phyloP scores from a whole-genome alignment of 2,888 invertebrate genomes.

The Volucella inanis region DNA sequence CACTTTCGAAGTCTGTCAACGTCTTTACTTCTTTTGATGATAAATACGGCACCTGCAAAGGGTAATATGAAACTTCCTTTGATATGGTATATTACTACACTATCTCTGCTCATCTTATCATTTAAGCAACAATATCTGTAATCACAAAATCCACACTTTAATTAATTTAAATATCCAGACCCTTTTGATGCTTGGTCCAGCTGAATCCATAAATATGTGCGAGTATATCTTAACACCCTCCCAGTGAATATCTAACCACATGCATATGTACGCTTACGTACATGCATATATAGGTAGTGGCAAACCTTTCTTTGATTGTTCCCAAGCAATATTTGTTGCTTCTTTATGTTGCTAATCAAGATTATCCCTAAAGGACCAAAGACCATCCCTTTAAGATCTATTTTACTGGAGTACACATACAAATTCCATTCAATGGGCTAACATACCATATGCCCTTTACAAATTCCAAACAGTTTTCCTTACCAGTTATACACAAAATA shows the following conservation, averaged over 20 bases:
- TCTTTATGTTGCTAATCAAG: slow-evolving; percentile 21
- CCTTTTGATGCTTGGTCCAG: neutral
- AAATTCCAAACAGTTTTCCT: slow-evolving; percentile 12
- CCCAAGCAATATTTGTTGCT: slow-evolving; percentile 8
- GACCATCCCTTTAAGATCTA: slow-evolving; percentile 5
- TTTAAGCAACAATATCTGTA: slow-evolving; percentile 1
- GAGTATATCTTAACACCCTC: neutral
- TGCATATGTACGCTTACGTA: no score
- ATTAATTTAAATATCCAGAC: slow-evolving; percentile 12
- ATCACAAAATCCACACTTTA: slow-evolving; percentile 6
- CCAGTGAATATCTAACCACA: neutral
- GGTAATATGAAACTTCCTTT: no score
- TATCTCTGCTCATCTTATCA: neutral
- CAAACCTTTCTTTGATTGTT: neutral
- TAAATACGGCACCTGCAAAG: no score
- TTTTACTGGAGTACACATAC: slow-evolving; percentile 23
- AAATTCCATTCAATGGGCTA: slow-evolving; percentile 30
- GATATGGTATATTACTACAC: neutral
- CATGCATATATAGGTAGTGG: no score
- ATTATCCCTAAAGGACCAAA: slow-evolving; percentile 19
- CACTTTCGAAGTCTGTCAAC: no score
- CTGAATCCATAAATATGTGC: neutral
- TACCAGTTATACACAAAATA: neutral
- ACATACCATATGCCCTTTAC: slow-evolving; percentile 15
- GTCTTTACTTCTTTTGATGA: no score